These are phyloP conservation scores for Philonicus albiceps DNA, from an alignment of 2,888 invertebrate genomes.

Conservation along the genomic window DNA sequence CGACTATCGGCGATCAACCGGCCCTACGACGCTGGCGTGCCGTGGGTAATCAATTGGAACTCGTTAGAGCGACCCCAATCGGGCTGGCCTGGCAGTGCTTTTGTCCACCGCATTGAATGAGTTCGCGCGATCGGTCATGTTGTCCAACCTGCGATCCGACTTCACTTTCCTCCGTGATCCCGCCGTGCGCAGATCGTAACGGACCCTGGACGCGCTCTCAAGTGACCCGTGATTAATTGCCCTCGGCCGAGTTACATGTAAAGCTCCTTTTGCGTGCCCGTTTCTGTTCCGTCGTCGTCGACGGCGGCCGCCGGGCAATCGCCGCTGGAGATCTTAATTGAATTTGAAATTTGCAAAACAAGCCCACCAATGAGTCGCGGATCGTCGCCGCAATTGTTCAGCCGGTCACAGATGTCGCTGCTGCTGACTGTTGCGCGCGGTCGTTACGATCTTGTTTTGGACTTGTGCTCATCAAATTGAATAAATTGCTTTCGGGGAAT, in stretches of 20 bases:
- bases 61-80: constrained; percentile 1
- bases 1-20: not conserved
- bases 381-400: constrained; percentile 8
- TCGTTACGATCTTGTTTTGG: not conserved
- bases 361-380: constrained; percentile 3
- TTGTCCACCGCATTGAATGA: not conserved
- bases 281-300: not conserved
- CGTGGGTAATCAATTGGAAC: not conserved
- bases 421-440: not conserved
- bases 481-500: not conserved
- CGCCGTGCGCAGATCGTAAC: not conserved
- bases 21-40: not conserved
- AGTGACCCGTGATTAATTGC: constrained; percentile 26
- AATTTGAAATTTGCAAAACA: constrained; percentile 27
- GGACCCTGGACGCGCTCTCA: not conserved
- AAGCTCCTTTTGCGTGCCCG: not conserved
- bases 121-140: not conserved
- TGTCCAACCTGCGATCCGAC: not conserved
- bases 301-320: not conserved
- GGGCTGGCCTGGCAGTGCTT: not conserved
- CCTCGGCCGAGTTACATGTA: not conserved
- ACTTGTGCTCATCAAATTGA: not conserved
- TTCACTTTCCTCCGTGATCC: not conserved
- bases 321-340: constrained; percentile 33
- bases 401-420: not conserved